Conservation (phyloP, 2,888 invertebrate genomes). For the Drosophila paranaensis region DNA sequence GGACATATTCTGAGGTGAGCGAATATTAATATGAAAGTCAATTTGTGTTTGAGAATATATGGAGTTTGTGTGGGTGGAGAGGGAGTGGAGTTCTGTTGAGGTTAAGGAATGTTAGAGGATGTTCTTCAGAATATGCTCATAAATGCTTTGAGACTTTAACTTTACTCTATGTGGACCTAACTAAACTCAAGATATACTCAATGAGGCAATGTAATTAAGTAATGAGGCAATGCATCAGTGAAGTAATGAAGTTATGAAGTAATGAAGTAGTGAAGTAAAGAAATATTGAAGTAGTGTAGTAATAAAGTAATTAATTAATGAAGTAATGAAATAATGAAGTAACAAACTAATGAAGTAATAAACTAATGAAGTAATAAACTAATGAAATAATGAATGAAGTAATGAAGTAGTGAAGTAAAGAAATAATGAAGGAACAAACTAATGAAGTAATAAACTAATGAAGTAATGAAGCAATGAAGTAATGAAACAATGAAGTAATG, state of each 20-base stretch:
- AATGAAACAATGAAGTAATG: background rate
- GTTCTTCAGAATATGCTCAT: too few relatives aligned
- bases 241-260: background rate
- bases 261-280: background rate
- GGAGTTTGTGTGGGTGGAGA: background rate
- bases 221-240: background rate
- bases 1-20: background rate
- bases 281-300: too few relatives aligned
- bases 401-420: background rate
- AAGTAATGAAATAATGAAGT: too few relatives aligned
- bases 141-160: too few relatives aligned
- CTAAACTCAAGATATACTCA: background rate
- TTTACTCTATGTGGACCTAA: background rate
- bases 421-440: accelerated
- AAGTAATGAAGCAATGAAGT: background rate
- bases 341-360: too few relatives aligned
- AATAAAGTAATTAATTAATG: too few relatives aligned
- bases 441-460: background rate
- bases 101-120: too few relatives aligned
- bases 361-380: too few relatives aligned
- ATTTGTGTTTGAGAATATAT: background rate
- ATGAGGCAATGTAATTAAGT: background rate
- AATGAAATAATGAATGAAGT: too few relatives aligned
- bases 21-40: background rate
- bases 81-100: too few relatives aligned